Evolutionary conservation across 2,888 invertebrate species (phyloP).

Genomic region (Trilocha varians): DNA sequence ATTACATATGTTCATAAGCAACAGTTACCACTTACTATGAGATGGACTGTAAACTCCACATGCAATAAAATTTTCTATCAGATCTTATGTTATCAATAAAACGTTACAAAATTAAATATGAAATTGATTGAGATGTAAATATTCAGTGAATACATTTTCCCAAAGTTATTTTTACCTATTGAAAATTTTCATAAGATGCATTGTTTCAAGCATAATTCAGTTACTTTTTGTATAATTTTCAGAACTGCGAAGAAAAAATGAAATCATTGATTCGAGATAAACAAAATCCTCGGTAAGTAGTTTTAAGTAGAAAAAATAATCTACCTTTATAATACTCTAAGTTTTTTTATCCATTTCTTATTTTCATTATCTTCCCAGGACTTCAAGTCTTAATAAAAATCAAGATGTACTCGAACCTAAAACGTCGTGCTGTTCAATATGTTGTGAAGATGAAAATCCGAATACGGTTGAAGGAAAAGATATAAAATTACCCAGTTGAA

Average conservation of each 20-base stretch:
- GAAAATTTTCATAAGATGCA: no score
- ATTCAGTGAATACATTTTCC: no score
- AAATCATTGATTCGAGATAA: neutral
- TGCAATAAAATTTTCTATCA: no score
- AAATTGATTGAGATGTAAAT: no score
- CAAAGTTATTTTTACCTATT: no score
- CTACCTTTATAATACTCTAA: neutral
- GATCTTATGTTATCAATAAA: no score
- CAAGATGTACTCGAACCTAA: neutral
- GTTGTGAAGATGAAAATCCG: slow-evolving; percentile 24
- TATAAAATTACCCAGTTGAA: neutral
- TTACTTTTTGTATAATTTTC: slow-evolving; percentile 13
- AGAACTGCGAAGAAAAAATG: slow-evolving; percentile 12
- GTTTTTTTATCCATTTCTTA: neutral
- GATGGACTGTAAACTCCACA: no score
- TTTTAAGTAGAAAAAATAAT: neutral
- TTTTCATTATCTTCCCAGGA: neutral
- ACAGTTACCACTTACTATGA: no score
- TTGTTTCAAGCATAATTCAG: neutral
- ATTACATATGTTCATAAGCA: no score
- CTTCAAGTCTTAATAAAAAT: neutral
- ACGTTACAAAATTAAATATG: no score
- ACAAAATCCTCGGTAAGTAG: neutral
- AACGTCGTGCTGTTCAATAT: slow-evolving; percentile 35
- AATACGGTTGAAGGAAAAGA: neutral